Base-by-base conservation (phyloP, 2,797 vertebrate species). In the Liasis olivaceus region DNA sequence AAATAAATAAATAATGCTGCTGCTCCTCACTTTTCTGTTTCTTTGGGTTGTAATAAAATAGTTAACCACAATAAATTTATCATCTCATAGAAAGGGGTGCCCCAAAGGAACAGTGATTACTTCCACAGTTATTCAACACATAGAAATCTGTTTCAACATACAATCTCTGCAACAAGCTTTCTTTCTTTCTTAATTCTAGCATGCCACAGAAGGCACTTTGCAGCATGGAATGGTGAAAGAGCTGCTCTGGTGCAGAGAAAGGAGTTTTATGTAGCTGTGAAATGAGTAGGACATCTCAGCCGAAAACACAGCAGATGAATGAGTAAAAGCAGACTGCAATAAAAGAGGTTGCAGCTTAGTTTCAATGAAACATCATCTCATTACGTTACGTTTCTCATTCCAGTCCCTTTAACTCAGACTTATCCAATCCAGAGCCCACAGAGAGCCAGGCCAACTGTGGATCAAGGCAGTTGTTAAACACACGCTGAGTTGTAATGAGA, bases 351-450 rank as follows among this genome's bases (percentile, higher is more conserved):
- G 42, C 72, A 86, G 47, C 92, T 93, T 94, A 93, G 77, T 91
- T 93, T 96, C 92, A 93, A 84, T 93, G 93, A 93, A 95, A 31
- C 47, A 31, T 92, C 66, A 60, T 58, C 92, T 56, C 4, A 1
- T 26, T 90, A 92, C 91, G 94, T 95, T 88, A 93, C 93, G 24
- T 28, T 62, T 58, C 3, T 28, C 54, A 42, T 1, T 63, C 88
- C 63, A 31, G 42, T 94, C 94, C 28, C 91, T 95, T 95, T 95
- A 93, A 91, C 89, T 97, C 94, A 94, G 92, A 95, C 87, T 90
- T 93, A 94, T 84, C 92, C 93, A 94, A 93, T 91, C 84, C 17
- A 72, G 69, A 72, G 69, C 17, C 31, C 69, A 72, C 15, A 36
- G 31, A 6, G 36, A 36, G 9, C 69, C 17, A 42, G 17, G 69